These are phyloP conservation scores for Anomalospiza imberbis DNA, from an alignment of 2,797 vertebrate genomes.

Conservation along the genomic window DNA sequence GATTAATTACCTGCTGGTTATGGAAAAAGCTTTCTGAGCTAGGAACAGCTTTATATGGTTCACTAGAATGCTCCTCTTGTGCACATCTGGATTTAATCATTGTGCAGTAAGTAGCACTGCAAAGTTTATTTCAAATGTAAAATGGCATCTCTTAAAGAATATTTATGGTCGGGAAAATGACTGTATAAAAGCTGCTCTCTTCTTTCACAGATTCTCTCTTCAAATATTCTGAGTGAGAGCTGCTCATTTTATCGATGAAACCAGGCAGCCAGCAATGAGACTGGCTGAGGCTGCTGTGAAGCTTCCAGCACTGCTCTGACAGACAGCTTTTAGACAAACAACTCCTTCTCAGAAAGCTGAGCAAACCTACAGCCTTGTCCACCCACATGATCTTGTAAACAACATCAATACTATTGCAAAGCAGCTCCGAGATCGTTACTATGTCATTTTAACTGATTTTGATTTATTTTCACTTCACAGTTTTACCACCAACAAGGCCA, in stretches of 20 bases:
- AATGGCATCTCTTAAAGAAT: constrained; percentile 51
- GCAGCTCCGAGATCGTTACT: fast-evolving
- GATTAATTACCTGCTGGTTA: constrained; percentile 54
- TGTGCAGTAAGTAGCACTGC: constrained; percentile 45
- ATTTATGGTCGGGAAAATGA: constrained; percentile 40
- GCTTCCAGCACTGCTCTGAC: not conserved
- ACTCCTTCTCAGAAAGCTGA: not conserved
- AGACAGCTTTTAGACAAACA: not conserved
- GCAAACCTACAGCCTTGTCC: not conserved
- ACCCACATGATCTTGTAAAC: not conserved
- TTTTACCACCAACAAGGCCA: not conserved
- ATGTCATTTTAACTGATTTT: not conserved
- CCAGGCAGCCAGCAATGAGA: not conserved
- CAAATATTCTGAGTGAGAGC: not conserved
- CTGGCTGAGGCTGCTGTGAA: not conserved
- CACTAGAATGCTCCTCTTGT: constrained; percentile 24
- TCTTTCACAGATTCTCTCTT: not conserved
- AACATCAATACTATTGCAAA: not conserved
- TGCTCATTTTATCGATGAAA: not conserved
- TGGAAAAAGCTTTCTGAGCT: constrained; percentile 58
- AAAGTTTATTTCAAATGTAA: constrained; percentile 60
- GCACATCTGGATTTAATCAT: constrained; percentile 59
- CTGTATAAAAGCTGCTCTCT: not conserved
- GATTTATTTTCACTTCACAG: not conserved
- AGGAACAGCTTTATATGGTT: constrained; percentile 46